Evolutionary conservation across 2,113 vertebrate species (phyloP), one percentile per base, ranked within the genome.

Genomic region (Perognathus longimembris): DNA sequence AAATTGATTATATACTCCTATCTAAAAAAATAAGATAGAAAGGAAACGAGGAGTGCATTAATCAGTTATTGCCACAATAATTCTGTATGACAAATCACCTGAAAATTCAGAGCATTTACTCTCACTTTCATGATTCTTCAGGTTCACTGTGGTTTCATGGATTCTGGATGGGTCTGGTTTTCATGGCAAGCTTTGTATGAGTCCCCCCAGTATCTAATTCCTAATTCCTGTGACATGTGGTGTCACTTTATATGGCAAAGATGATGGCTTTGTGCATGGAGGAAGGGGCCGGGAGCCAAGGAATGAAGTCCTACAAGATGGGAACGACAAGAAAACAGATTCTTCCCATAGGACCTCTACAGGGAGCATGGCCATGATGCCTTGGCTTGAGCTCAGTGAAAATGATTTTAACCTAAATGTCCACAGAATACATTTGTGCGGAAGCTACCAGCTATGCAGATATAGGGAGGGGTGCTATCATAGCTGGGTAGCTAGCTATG

Each of bases 201-300:
- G 30, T 20, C 36, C 34, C 28, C 45, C 14, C 70, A 89, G 45
- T 63, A 73, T 10, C 21, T 54, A 45, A 14, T 26, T 69, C 28
- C 80, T 78, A 88, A 36, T 79, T 36, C 24, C 34, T 87, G 18
- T 42, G 36, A 79, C 8, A 54, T 40, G 7, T 50, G 42, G 9
- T 87, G 32, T 79, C 88, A 81, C 26, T 1, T 84, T 67, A n/a
- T 18, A 69, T 74, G 66, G 24, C 38, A 89, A 92, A 87, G 57
- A 61, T 74, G 17, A 57, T 92, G 92, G 45, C n/a, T 77, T 73
- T 88, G 50, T 83, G 59, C 40, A n/a, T 30, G 50, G 34, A 50
- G 7, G 28, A 32, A 75, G 18, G 22, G 32, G 18, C 20, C 14
- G 1, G 9, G 15, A 75, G 9, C 42, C n/a, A 67, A 84, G 42